phyloP scores from a whole-genome alignment of 2,888 invertebrate genomes.

The Dione vanillae region DNA sequence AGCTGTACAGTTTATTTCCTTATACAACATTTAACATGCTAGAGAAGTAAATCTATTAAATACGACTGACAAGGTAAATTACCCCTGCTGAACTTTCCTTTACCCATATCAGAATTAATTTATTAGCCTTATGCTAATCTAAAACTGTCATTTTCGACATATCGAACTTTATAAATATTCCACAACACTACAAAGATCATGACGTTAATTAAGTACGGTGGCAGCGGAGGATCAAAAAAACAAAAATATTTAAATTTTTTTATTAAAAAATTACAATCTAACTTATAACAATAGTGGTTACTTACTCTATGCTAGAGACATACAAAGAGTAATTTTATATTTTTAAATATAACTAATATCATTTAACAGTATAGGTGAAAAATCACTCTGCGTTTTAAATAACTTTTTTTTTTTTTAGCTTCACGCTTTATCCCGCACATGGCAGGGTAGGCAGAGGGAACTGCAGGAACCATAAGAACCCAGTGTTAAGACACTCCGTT shows the following conservation, averaged over 20 bases:
- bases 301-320: too few species aligned
- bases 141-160: background rate
- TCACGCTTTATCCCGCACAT: background rate
- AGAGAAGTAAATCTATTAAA: background rate
- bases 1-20: background rate
- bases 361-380: too few species aligned
- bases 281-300: too few species aligned
- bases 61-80: background rate
- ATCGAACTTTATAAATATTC: background rate
- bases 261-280: too few species aligned
- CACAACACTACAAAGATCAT: too few species aligned
- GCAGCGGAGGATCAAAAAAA: too few species aligned
- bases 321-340: too few species aligned
- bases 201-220: too few species aligned
- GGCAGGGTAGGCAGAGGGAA: background rate
- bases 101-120: constrained; percentile 13
- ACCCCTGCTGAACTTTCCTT: background rate
- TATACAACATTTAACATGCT: background rate
- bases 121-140: background rate
- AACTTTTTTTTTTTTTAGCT: background rate
- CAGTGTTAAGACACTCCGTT: background rate
- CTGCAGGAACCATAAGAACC: too few species aligned
- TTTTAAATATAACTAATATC: too few species aligned
- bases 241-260: too few species aligned
- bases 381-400: too few species aligned